Evolutionary conservation across 1,140 invertebrate genomes (phyloP).

Genomic region (Lutraria rhynchaena): DNA sequence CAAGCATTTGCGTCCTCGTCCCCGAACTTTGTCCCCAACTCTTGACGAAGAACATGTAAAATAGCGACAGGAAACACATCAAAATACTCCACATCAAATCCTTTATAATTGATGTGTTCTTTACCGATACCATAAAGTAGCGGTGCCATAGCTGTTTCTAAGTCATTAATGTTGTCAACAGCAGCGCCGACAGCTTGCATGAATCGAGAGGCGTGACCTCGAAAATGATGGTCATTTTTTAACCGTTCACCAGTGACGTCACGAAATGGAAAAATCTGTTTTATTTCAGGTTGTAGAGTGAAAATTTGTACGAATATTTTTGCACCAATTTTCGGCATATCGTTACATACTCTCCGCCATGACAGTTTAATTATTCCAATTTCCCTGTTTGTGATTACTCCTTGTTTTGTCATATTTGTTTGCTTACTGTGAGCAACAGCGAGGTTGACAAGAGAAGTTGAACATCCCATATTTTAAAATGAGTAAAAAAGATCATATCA

Average conservation of each 20-base stretch:
- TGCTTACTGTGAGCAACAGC: neutral
- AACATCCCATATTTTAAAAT: slow-evolving; percentile 27
- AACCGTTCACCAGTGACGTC: slow-evolving; percentile 60
- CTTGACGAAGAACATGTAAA: slow-evolving; percentile 60
- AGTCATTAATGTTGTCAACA: slow-evolving; percentile 69
- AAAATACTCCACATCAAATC: slow-evolving; percentile 67
- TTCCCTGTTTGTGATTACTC: slow-evolving; percentile 50
- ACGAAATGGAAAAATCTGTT: slow-evolving; percentile 67
- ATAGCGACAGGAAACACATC: slow-evolving; percentile 66
- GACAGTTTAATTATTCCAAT: slow-evolving; percentile 63
- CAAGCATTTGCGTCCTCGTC: slow-evolving; percentile 53
- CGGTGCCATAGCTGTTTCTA: slow-evolving; percentile 57
- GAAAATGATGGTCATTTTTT: slow-evolving; percentile 60
- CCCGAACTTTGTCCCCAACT: slow-evolving; percentile 61
- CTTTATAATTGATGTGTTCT: slow-evolving; percentile 66
- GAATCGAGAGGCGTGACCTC: slow-evolving; percentile 71
- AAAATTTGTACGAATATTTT: slow-evolving; percentile 72
- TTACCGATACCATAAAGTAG: slow-evolving; percentile 64
- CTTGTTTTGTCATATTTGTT: neutral
- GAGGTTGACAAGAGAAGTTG: neutral
- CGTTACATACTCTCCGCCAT: slow-evolving; percentile 64
- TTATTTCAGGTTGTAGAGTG: slow-evolving; percentile 65
- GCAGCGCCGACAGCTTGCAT: slow-evolving; percentile 73
- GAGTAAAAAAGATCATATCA: too few relatives aligned
- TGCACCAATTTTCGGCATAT: slow-evolving; percentile 62